Evolutionary conservation across 2,113 vertebrate genomes (phyloP), one percentile per base, ranked within the genome.

Genomic region (Actinemys pallida): DNA sequence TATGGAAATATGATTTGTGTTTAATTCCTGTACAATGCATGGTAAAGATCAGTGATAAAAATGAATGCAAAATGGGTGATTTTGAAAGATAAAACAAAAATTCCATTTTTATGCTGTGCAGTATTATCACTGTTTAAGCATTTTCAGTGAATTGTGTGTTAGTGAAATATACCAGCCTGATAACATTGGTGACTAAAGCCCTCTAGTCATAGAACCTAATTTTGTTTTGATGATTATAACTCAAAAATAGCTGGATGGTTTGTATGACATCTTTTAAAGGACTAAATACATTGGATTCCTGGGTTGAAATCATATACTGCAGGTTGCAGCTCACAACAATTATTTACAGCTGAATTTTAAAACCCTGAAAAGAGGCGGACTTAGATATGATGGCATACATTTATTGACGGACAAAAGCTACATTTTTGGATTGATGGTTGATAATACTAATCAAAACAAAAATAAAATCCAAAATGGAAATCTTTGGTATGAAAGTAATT

Each of bases 371-470:
- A 45, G 72, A 76, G 39, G 24, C 8, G 25, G 75, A 45, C 75
- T 78, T 42, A 47, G 13, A 13, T 47, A 45, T 47, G 25, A 47
- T 47, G 72, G 22, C 75, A 47, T 45, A 45, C 75, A 45, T 78
- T 78, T 78, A 78, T 25, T 45, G 25, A 24, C 10, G 4, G 12
- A 27, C 42, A 78, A 29, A 45, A 5, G 22, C 42, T 22, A 45
- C 9, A 3, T 20, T 89, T 31, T 45, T 76, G 24, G 31, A 52
- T 42, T n/a, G 76, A 81, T 83, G 50, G 6, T 81, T 85, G 31
- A 35, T 24, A 39, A 79, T 0, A 4, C 0, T 1, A 52, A n/a
- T 1, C 0, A 78, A 92, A 56, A 83, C 42, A 24, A 78, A 78
- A 29, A 78, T 25, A 78, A 78, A 78, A 78, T 45, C 42, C 45